Conservation (phyloP, 2,113 vertebrate genomes). For the Poeciliopsis retropinna region DNA sequence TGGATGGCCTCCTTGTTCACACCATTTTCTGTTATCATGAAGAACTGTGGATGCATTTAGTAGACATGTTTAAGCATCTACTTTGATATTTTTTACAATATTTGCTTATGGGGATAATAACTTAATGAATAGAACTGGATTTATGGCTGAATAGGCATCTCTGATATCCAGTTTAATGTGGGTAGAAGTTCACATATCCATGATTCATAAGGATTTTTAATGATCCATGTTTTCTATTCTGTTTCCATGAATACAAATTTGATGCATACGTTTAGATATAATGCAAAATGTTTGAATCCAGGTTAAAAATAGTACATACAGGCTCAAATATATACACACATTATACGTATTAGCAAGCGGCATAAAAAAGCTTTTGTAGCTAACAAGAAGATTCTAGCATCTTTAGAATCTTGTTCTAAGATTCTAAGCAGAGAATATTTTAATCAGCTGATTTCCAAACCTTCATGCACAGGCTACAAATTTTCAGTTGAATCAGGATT, state of each 20-base stretch:
- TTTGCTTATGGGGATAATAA: neutral
- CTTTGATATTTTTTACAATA: neutral
- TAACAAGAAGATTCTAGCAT: neutral
- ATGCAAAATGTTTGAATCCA: too few species aligned
- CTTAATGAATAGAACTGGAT: too few species aligned
- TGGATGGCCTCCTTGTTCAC: constrained; percentile 45
- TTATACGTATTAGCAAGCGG: too few species aligned
- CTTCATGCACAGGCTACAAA: neutral
- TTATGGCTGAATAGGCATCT: neutral
- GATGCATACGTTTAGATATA: too few species aligned
- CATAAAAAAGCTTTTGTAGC: neutral
- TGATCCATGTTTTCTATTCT: neutral
- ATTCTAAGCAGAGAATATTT: too few species aligned
- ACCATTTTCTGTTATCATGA: constrained; percentile 71
- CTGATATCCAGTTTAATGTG: neutral
- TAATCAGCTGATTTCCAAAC: neutral
- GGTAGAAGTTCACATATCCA: neutral
- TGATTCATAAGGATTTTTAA: too few species aligned
- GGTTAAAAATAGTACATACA: too few species aligned
- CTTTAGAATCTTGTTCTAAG: too few species aligned
- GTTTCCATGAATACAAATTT: neutral
- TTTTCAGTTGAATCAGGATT: neutral
- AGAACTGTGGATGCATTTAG: constrained; percentile 73
- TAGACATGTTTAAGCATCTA: neutral
- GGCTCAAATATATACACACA: neutral